phyloP scores from a whole-genome alignment of 2,797 vertebrate species.

The Neomorphus geoffroyi region DNA sequence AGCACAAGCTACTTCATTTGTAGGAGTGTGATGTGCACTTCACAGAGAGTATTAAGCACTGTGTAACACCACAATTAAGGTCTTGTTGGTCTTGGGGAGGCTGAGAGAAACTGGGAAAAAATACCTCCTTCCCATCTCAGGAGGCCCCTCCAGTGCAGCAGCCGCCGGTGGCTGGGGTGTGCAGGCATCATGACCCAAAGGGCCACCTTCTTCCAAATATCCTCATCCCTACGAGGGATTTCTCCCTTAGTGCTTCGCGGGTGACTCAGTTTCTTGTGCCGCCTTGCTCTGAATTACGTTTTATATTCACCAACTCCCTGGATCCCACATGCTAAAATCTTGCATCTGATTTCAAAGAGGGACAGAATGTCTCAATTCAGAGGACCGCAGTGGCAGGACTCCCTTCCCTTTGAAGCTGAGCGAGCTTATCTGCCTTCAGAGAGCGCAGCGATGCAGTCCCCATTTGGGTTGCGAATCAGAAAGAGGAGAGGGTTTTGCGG shows the following conservation, averaged over 20 bases:
- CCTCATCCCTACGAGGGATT: not conserved
- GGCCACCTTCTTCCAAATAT: not conserved
- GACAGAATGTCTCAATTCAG: not conserved
- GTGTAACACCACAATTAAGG: rapidly evolving
- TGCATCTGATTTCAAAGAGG: not conserved
- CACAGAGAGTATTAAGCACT: not conserved
- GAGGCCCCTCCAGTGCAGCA: not conserved
- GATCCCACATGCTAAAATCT: rapidly evolving
- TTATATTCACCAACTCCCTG: not conserved
- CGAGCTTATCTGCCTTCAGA: not conserved
- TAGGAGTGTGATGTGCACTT: rapidly evolving
- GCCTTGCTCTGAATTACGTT: not conserved
- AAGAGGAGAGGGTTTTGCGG: not conserved
- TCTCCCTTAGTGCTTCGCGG: not conserved
- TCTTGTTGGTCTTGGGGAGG: not conserved
- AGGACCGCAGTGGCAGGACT: rapidly evolving
- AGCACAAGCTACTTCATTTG: not conserved
- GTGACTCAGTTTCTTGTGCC: not conserved
- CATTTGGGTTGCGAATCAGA: constrained; percentile 24
- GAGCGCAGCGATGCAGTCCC: rapidly evolving
- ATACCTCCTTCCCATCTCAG: not conserved
- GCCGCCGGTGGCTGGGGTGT: not conserved
- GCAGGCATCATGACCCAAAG: not conserved
- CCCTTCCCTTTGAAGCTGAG: rapidly evolving
- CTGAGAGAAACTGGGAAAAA: not conserved